Conservation (phyloP, 2,888 invertebrate genomes). For the Himalopsyche kuldschensis region DNA sequence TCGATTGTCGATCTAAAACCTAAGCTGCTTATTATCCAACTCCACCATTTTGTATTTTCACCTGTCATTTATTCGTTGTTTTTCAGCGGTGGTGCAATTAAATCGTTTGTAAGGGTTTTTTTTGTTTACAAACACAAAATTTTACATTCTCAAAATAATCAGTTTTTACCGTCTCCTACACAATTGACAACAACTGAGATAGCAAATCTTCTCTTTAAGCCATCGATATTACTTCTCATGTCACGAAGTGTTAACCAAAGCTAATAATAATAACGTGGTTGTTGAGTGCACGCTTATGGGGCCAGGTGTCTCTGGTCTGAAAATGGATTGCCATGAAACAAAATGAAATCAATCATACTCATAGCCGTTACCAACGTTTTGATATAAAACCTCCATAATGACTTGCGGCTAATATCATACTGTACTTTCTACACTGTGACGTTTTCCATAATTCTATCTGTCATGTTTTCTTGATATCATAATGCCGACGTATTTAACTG, state of each 20-base stretch:
- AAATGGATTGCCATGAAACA: not conserved
- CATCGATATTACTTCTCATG: too few species aligned
- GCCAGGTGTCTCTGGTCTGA: conserved; percentile 19
- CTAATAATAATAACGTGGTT: not conserved
- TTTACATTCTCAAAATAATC: too few species aligned
- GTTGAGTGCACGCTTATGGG: conserved; percentile 21
- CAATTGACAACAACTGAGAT: too few species aligned
- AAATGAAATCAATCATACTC: not conserved
- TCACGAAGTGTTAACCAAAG: not conserved
- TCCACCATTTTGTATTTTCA: too few species aligned
- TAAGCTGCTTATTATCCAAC: too few species aligned
- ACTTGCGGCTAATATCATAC: not conserved
- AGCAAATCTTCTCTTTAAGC: too few species aligned
- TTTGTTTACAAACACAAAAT: too few species aligned
- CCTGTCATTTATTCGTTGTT: too few species aligned
- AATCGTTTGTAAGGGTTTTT: too few species aligned
- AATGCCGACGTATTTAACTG: not conserved
- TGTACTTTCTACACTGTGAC: not conserved
- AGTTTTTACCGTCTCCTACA: too few species aligned
- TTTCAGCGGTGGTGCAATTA: too few species aligned
- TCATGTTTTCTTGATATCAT: not conserved
- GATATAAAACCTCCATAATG: not conserved
- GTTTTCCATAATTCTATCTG: not conserved
- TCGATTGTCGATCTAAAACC: too few species aligned
- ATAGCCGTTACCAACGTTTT: not conserved